phyloP scores from a whole-genome alignment of 1,140 invertebrate species.

The Drosophila bocqueti region DNA sequence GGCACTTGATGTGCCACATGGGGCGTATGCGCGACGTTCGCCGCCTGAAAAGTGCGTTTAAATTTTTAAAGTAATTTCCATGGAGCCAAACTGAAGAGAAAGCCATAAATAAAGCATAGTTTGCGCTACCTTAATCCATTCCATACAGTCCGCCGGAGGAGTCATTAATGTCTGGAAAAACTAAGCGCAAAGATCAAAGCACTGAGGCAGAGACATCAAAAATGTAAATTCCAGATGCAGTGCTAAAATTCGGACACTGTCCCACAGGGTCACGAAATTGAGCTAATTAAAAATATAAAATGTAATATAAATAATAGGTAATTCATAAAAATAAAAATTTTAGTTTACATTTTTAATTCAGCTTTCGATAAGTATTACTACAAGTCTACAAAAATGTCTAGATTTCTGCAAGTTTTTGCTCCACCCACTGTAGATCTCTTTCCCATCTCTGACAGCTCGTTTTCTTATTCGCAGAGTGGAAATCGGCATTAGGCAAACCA shows the following conservation, averaged over 20 bases:
- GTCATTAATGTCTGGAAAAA: conserved; percentile 38
- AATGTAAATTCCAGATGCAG: conserved; percentile 48
- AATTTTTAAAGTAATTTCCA: conserved; percentile 71
- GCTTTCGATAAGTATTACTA: neutral
- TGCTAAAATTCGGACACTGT: conserved; percentile 32
- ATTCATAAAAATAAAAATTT: neutral
- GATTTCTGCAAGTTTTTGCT: neutral
- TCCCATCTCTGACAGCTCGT: conserved; percentile 16
- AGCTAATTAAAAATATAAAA: neutral
- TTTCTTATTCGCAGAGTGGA: conserved; percentile 12
- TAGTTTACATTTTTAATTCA: neutral
- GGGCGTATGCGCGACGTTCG: conserved; percentile 64
- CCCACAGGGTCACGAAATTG: conserved; percentile 22
- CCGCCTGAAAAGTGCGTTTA: conserved; percentile 66
- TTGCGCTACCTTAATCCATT: conserved; percentile 23
- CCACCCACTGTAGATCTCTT: conserved; percentile 1
- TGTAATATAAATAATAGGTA: fast-evolving
- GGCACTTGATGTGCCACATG: conserved; percentile 80
- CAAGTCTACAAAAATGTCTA: neutral
- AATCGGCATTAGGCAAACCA: conserved; percentile 21
- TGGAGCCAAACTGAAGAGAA: conserved; percentile 13
- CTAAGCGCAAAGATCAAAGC: conserved; percentile 59
- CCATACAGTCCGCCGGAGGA: neutral
- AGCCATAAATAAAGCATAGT: conserved; percentile 48
- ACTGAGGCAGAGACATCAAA: conserved; percentile 62